Conservation (phyloP, 2,113 vertebrate species). For the Rhynchomys soricoides region DNA sequence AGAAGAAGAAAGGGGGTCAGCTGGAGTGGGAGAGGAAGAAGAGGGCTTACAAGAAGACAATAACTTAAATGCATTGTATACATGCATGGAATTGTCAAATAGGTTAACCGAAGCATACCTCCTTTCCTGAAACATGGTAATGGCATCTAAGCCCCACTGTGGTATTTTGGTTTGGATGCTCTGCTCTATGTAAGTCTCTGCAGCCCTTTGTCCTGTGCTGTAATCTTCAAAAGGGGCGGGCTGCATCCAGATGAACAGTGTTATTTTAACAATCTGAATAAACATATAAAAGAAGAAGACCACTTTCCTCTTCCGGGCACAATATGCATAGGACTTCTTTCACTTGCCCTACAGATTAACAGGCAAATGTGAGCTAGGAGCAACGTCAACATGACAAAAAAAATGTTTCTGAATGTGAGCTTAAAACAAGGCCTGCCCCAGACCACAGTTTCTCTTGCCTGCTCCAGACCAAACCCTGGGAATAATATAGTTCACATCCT, state of each 20-base stretch:
- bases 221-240: constrained; percentile 31
- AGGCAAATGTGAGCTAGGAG: neutral
- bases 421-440: neutral
- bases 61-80: neutral
- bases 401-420: constrained; percentile 9
- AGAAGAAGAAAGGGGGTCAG: neutral
- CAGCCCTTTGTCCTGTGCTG: neutral
- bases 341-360: neutral
- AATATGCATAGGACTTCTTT: neutral
- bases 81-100: neutral
- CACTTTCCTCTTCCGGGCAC: neutral
- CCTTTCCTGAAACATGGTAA: neutral
- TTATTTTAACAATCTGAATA: constrained; percentile 33
- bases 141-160: neutral
- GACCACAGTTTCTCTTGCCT: neutral
- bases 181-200: neutral
- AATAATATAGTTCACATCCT: neutral
- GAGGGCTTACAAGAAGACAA: neutral
- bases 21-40: neutral
- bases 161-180: constrained; percentile 21
- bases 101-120: neutral
- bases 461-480: neutral
- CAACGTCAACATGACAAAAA: neutral
- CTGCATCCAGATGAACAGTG: neutral
- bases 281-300: constrained; percentile 14